Conservation (phyloP, 2,113 vertebrate species). For the Archilochus colubris region DNA sequence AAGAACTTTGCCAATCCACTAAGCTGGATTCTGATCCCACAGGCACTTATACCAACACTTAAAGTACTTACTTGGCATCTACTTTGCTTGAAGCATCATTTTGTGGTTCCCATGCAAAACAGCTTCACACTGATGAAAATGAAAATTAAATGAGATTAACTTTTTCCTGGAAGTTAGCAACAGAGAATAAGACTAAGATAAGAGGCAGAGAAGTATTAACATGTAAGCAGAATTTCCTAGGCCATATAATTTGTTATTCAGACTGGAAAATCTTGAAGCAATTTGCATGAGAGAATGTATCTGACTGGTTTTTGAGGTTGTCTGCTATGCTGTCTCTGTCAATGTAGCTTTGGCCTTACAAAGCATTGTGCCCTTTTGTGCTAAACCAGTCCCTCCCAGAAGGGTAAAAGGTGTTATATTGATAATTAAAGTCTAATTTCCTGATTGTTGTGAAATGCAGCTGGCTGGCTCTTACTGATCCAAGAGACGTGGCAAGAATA, state of each 20-base stretch:
- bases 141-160: not conserved
- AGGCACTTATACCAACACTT: not conserved
- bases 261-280: not conserved
- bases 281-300: not conserved
- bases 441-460: slow-evolving; percentile 66
- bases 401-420: not conserved
- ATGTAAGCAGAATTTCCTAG: not conserved
- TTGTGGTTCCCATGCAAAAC: not conserved
- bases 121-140: slow-evolving; percentile 1
- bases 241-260: not conserved
- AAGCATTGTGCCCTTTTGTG: not conserved
- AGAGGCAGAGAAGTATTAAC: not conserved
- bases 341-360: not conserved
- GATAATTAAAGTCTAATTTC: not conserved
- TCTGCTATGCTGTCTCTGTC: not conserved
- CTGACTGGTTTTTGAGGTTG: not conserved
- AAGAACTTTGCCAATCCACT: not conserved
- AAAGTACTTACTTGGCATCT: not conserved
- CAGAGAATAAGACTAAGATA: not conserved
- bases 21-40: not conserved
- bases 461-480: slow-evolving; percentile 95
- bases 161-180: slow-evolving; percentile 18
- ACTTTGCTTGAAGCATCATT: not conserved
- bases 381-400: not conserved
- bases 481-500: slow-evolving; percentile 91